Percentiles rank a stretch among this genome's conserved stretches.
Evolutionary conservation across 1,140 invertebrate genomes (phyloP).

Genomic region (Papilio polytes): DNA sequence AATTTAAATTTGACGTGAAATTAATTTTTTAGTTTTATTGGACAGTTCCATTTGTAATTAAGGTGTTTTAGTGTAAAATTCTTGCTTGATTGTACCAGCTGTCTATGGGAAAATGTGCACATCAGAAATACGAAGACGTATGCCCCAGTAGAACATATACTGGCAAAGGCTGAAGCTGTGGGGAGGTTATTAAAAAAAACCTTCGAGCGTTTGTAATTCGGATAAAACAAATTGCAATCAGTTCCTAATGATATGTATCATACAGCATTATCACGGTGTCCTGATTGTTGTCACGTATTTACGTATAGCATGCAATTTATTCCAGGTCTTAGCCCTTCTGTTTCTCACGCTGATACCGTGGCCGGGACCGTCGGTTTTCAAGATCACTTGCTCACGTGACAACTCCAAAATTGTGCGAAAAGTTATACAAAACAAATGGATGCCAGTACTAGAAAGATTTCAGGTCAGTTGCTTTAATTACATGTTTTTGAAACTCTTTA

Average conservation of each 20-base stretch:
- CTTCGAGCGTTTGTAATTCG: not conserved
- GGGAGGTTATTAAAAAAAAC: not conserved
- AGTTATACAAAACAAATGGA: slow-evolving; percentile 95
- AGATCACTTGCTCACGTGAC: slow-evolving; percentile 94
- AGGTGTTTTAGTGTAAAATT: not conserved
- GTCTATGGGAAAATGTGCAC: too few species aligned
- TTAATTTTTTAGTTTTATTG: not conserved
- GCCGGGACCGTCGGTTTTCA: slow-evolving; percentile 93
- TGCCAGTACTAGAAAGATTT: slow-evolving; percentile 93
- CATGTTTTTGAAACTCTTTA: not conserved
- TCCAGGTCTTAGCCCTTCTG: slow-evolving; percentile 90
- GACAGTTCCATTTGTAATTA: not conserved
- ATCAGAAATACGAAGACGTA: too few species aligned
- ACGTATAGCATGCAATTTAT: slow-evolving; percentile 41
- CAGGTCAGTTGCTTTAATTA: slow-evolving; percentile 77
- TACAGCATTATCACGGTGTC: not conserved
- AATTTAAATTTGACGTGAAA: not conserved
- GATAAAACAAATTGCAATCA: not conserved
- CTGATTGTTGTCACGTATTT: not conserved
- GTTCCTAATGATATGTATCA: not conserved
- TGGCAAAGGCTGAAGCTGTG: not conserved
- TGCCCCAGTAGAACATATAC: not conserved
- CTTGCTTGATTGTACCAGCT: not conserved
- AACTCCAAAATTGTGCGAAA: slow-evolving; percentile 94
- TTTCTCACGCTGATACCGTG: slow-evolving; percentile 93